Percentiles rank a stretch among this genome's conserved stretches.
phyloP scores from a whole-genome alignment of 2,113 vertebrate genomes.

The Oncorhynchus gorbuscha region DNA sequence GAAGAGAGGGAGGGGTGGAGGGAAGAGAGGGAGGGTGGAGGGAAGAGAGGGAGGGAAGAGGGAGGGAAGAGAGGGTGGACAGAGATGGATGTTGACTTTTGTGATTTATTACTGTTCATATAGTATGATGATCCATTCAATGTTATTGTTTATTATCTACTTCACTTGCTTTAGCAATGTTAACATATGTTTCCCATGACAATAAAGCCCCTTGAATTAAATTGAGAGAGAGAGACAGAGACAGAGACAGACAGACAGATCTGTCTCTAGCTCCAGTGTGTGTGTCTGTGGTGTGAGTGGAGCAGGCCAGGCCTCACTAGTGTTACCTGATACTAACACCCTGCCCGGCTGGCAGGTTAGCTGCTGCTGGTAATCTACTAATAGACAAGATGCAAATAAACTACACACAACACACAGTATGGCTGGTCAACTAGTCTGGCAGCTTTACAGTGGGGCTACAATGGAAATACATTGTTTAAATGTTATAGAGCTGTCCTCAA shows the following conservation, averaged over 20 bases:
- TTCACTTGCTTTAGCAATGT: too few relatives aligned
- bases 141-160: too few relatives aligned
- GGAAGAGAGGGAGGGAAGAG: neutral
- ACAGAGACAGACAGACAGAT: neutral
- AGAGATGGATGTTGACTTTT: too few relatives aligned
- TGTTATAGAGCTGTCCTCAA: too few relatives aligned
- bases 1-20: neutral
- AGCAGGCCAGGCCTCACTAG: constrained; percentile 12
- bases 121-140: too few relatives aligned
- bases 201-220: too few relatives aligned
- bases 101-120: too few relatives aligned
- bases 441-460: neutral
- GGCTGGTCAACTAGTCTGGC: neutral
- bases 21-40: neutral
- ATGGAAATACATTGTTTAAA: too few relatives aligned
- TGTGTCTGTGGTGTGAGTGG: neutral
- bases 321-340: constrained; percentile 55
- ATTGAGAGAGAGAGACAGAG: too few relatives aligned
- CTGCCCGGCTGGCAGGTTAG: constrained; percentile 18
- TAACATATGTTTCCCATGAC: too few relatives aligned
- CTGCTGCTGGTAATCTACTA: constrained; percentile 33
- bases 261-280: neutral
- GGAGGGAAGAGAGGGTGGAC: neutral
- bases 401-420: neutral
- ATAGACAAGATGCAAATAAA: constrained; percentile 66